Evolutionary conservation across 2,113 vertebrate genomes (phyloP).

Genomic region (Eonycteris spelaea): DNA sequence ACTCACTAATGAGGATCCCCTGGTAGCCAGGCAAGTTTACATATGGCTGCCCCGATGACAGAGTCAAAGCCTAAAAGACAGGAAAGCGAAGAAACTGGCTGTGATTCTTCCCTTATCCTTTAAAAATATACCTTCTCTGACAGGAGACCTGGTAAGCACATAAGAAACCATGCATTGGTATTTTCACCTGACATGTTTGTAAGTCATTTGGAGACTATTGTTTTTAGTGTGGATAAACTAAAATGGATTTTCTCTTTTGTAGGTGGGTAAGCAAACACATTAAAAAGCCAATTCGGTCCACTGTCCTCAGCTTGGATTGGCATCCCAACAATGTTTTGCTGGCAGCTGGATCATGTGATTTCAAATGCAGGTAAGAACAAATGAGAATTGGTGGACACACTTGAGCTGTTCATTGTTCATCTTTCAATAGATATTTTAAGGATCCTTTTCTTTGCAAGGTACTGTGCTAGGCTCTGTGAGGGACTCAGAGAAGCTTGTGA

Average conservation of each 20-base stretch:
- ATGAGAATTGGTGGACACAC: neutral
- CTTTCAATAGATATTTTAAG: neutral
- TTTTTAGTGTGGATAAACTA: neutral
- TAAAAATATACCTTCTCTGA: neutral
- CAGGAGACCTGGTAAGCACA: neutral
- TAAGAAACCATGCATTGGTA: neutral
- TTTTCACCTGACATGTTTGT: neutral
- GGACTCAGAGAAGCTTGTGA: neutral
- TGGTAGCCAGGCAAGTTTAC: neutral
- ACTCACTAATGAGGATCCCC: neutral
- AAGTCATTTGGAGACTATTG: neutral
- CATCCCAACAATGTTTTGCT: conserved; percentile 98
- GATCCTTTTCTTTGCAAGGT: neutral
- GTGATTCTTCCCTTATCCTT: neutral
- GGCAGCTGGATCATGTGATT: conserved; percentile 98
- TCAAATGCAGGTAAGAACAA: conserved; percentile 95
- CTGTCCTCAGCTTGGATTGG: conserved; percentile 98
- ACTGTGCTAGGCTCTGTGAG: neutral
- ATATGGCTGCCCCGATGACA: neutral
- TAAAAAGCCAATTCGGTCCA: conserved; percentile 98
- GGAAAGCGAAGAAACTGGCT: no score
- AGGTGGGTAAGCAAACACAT: conserved; percentile 99
- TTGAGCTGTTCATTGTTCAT: neutral
- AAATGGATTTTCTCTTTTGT: neutral
- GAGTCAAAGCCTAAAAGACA: neutral